Base-by-base conservation (phyloP, 2,797 vertebrate species). In the Botia almorhae region DNA sequence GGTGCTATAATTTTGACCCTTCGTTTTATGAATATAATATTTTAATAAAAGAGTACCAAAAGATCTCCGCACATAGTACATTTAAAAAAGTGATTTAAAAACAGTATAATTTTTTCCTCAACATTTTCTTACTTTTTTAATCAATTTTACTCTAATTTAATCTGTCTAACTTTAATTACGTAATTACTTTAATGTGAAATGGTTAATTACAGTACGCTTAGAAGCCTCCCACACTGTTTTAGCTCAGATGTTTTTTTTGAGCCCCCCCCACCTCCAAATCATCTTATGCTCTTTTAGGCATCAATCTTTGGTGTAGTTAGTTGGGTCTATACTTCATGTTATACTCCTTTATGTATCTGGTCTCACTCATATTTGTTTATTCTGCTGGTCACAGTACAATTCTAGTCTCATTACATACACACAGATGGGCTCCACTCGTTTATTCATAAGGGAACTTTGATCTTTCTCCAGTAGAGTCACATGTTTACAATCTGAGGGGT, bases 361-460 rank as follows among this genome's bases (percentile, higher is more conserved):
- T 51, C 46, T 46, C 68, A 26, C n/a, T 16, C 64, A 53, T 29
- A 17, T 17, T 58, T 29, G 33, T 16, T 58, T 69, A 48, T 74
- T 80, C 43, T 48, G 29, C 56, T 70, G 68, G n/a, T 23, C 16
- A n/a, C 60, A 69, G 55, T 36, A 55, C 14, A 76, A 21, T 81
- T 43, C 53, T 69, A 78, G 72, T 73, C 26, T 33, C 72, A 61
- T 16, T 60, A 29, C 61, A 60, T 69, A 76, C 51, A 76, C 79
- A 84, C 83, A 88, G 82, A 86, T 85, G 82, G 82, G 61, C 56
- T 36, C 29, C 51, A 14, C 75, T 85, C 58, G 81, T 84, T 87
- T 82, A 86, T 89, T 84, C 83, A 86, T 84, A 81, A 84, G 48
- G 39, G 83, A 85, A 79, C 83, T 86, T 87, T 87, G 87, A 89